Evolutionary conservation across 2,113 vertebrate genomes (phyloP), one percentile per base, ranked within the genome.

Genomic region (Corvus hawaiiensis): DNA sequence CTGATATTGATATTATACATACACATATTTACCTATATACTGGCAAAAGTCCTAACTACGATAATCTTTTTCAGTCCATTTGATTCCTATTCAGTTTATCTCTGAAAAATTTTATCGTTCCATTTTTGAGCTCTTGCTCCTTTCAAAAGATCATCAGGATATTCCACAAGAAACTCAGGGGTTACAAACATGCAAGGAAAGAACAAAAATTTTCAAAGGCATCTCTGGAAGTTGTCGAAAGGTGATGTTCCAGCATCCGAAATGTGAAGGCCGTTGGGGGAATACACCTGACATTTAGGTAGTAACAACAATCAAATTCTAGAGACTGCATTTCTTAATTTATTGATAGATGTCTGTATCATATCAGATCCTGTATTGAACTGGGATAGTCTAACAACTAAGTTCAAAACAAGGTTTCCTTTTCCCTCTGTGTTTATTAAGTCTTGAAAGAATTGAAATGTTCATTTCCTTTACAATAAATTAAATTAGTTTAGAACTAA

Each of bases 91-190:
- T 59, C 28, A 54, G 13, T 13, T 86, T 10, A 17, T 37, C 15
- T 83, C 35, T 46, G 16, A 16, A 82, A 89, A 81, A 21, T 55
- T 55, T 67, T 41, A 49, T 46, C 15, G 4, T 12, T 81, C n/a
- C 3, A 54, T 61, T 84, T 80, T 37, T 46, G 43, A 94, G 44
- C 32, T 48, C 5, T 63, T 64, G 3, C 2, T 67, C 2, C 14
- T 69, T 74, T 19, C 26, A 55, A 28, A 86, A 43, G 5, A 37
- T 69, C 0, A 0, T 32, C 39, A 44, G 11, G 7, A 41, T 41
- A 17, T 55, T 84, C 26, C 17, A 13, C 62, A 30, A 87, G 69
- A 90, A 92, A 67, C 6, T 43, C n/a, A 32, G n/a, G 22, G 9
- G 5, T 43, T 81, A 27, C 7, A 46, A 59, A 76, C 11, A 28